phyloP scores from a whole-genome alignment of 2,113 vertebrate genomes.

The Upupa epops region DNA sequence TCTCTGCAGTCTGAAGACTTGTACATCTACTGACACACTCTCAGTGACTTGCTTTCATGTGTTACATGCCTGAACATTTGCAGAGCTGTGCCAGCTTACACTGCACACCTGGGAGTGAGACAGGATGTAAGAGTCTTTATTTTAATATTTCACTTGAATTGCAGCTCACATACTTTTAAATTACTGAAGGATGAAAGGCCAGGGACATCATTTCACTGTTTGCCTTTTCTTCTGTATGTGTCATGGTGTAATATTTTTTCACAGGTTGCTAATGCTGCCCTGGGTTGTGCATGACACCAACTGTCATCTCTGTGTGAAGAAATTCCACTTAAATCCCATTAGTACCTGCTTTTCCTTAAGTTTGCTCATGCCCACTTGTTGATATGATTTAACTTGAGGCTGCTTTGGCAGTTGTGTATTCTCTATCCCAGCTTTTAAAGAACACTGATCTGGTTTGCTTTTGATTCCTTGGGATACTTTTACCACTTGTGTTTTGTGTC shows the following conservation, averaged over 20 bases:
- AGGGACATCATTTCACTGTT: background rate
- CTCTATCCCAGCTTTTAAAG: background rate
- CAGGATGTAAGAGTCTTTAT: background rate
- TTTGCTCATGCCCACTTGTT: background rate
- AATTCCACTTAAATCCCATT: slow-evolving; percentile 60
- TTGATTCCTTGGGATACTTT: background rate
- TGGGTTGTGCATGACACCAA: background rate
- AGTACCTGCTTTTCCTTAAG: slow-evolving; percentile 32
- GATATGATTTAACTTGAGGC: background rate
- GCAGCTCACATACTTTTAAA: background rate
- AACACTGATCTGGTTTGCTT: background rate
- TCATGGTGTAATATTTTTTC: background rate
- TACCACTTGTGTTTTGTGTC: background rate
- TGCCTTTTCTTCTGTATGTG: slow-evolving; percentile 10
- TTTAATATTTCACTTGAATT: slow-evolving; percentile 1
- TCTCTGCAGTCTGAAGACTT: fast-evolving
- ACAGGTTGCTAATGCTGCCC: slow-evolving; percentile 3
- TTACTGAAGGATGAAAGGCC: background rate
- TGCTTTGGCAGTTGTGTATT: background rate
- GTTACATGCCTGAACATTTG: background rate
- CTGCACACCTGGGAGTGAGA: background rate
- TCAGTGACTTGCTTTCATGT: background rate
- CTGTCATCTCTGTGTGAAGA: slow-evolving; percentile 27
- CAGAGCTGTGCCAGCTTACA: background rate
- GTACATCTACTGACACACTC: background rate